phyloP scores from a whole-genome alignment of 2,888 invertebrate genomes.

The Charanyca ferruginea region DNA sequence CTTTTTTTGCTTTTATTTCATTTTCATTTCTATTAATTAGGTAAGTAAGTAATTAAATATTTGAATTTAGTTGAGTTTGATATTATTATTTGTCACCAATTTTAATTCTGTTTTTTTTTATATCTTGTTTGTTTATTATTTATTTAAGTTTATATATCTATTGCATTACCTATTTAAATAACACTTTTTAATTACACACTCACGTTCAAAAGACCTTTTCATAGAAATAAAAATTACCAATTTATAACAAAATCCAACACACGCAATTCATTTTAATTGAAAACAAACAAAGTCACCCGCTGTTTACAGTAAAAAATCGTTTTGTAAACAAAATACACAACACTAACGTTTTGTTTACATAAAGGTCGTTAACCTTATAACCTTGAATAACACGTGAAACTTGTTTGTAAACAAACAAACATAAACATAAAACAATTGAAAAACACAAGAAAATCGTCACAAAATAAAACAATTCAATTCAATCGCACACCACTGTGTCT shows the following conservation, averaged over 20 bases:
- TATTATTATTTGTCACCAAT: too few species aligned
- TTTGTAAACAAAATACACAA: background rate
- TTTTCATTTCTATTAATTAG: too few species aligned
- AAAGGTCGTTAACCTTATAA: conserved; percentile 57
- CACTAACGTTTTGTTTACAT: conserved; percentile 38
- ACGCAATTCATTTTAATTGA: conserved; percentile 10
- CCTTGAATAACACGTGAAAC: conserved; percentile 64
- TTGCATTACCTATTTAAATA: background rate
- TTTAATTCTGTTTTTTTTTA: too few species aligned
- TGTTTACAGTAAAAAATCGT: background rate
- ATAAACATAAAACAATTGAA: conserved; percentile 49
- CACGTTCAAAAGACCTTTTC: background rate
- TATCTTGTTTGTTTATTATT: too few species aligned
- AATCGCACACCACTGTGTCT: background rate
- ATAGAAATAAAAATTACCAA: background rate
- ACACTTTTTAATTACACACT: background rate
- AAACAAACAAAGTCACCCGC: conserved; percentile 19
- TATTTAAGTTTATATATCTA: too few species aligned
- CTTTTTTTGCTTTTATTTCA: too few species aligned
- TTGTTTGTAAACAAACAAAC: conserved; percentile 71
- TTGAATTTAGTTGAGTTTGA: too few species aligned
- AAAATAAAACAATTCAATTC: background rate
- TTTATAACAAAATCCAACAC: background rate
- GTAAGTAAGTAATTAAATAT: too few species aligned
- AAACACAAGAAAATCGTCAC: conserved; percentile 1